Percentiles rank a stretch among this genome's conserved stretches.
Evolutionary conservation across 2,888 invertebrate genomes (phyloP).

Genomic region (Ectemnius continuus): DNA sequence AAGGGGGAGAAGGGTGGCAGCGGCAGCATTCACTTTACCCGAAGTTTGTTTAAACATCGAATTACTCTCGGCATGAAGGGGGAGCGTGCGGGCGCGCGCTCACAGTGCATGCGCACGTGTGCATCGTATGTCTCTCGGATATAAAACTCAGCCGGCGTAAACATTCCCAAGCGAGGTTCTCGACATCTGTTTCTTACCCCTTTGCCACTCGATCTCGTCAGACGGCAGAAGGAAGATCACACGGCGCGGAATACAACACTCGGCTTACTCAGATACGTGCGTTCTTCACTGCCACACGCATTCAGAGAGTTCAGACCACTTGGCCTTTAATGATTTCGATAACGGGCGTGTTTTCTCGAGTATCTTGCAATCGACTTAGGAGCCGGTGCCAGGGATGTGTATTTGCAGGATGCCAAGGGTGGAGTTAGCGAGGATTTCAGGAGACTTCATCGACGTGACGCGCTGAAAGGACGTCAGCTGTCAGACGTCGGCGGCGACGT

Average conservation of each 20-base stretch:
- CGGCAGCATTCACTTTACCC: conserved; percentile 44
- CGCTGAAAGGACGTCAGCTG: conserved; percentile 59
- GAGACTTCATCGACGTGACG: conserved; percentile 32
- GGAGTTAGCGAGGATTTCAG: conserved; percentile 18
- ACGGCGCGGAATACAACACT: conserved; percentile 40
- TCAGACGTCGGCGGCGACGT: conserved; percentile 56
- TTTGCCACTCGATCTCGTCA: conserved; percentile 35
- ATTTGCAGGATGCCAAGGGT: not conserved
- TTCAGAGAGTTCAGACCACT: not conserved
- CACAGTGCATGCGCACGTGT: conserved; percentile 44
- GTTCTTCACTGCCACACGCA: too few species aligned
- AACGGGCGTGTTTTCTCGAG: conserved; percentile 30
- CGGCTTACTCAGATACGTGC: conserved; percentile 30
- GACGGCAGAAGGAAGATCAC: conserved; percentile 42
- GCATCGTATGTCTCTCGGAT: conserved; percentile 57
- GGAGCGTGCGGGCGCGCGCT: conserved; percentile 21
- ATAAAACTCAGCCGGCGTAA: conserved; percentile 57
- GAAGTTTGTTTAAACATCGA: conserved; percentile 58
- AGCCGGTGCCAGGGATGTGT: conserved; percentile 17
- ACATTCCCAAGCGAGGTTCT: conserved; percentile 59
- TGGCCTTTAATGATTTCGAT: conserved; percentile 23
- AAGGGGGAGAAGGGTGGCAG: too few species aligned
- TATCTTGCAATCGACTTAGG: conserved; percentile 44
- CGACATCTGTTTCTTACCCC: conserved; percentile 58
- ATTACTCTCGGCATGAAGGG: conserved; percentile 48